Conservation (phyloP, 2,113 vertebrate genomes). For the Pitta sordida region DNA sequence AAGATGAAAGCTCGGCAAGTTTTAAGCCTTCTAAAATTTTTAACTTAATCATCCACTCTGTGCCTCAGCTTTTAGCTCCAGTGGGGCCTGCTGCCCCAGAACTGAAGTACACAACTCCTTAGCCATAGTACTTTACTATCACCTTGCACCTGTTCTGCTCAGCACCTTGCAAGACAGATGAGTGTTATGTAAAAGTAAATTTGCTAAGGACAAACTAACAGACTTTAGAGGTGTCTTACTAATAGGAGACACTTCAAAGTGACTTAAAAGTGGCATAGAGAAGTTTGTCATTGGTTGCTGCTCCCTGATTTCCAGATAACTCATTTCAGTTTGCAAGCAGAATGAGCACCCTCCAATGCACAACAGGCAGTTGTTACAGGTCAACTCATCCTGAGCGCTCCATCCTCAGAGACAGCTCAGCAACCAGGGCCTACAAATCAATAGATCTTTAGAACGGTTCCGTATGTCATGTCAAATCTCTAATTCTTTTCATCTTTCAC, state of each 20-base stretch:
- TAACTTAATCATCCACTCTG: neutral
- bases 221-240: neutral
- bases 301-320: neutral
- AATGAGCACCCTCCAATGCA: neutral
- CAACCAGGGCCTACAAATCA: neutral
- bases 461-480: neutral
- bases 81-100: neutral
- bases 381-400: neutral
- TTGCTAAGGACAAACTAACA: neutral
- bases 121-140: neutral
- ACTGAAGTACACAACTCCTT: neutral
- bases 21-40: neutral
- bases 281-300: neutral
- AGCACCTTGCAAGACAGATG: neutral
- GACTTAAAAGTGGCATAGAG: neutral
- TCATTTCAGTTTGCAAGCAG: neutral
- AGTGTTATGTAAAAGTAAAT: neutral
- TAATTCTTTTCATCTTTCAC: neutral
- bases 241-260: neutral
- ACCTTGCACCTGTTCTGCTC: neutral
- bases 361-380: neutral
- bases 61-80: neutral
- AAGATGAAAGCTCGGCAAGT: neutral
- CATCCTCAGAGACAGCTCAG: neutral
- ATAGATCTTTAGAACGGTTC: neutral